These are phyloP conservation scores for Parazoanthus darwini DNA, from an alignment of 92 coral and sea anemone species.

Conservation along the genomic window DNA sequence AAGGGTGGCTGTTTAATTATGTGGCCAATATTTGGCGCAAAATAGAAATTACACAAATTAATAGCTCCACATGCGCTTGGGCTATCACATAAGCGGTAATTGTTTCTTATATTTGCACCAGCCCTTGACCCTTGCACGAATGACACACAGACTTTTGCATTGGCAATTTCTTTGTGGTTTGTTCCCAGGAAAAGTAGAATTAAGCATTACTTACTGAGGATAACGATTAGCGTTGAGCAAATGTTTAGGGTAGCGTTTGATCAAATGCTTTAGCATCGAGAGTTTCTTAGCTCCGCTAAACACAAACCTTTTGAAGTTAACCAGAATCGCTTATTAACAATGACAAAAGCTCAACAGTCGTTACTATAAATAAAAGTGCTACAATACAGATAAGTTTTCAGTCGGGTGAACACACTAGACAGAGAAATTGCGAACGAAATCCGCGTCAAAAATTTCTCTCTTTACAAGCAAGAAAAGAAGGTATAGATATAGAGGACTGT, in stretches of 20 bases:
- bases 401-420: too few relatives aligned
- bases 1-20: not conserved
- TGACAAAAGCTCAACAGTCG: not conserved
- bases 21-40: conserved; percentile 1
- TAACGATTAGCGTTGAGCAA: too few relatives aligned
- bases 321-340: not conserved
- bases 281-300: not conserved
- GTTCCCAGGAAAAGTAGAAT: not conserved
- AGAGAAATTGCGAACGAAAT: too few relatives aligned
- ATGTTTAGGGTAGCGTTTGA: too few relatives aligned
- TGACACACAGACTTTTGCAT: not conserved
- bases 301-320: not conserved
- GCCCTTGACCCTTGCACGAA: not conserved
- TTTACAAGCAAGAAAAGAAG: not conserved
- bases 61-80: not conserved
- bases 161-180: not conserved
- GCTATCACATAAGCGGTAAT: not conserved
- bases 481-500: not conserved
- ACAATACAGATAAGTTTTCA: not conserved
- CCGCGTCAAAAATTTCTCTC: too few relatives aligned
- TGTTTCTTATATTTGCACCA: not conserved
- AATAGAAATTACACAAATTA: conserved; percentile 1
- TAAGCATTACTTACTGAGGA: not conserved
- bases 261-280: not conserved
- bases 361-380: not conserved